Evolutionary conservation across 2,888 invertebrate genomes (phyloP).

Genomic region (Cosmia pyralina): DNA sequence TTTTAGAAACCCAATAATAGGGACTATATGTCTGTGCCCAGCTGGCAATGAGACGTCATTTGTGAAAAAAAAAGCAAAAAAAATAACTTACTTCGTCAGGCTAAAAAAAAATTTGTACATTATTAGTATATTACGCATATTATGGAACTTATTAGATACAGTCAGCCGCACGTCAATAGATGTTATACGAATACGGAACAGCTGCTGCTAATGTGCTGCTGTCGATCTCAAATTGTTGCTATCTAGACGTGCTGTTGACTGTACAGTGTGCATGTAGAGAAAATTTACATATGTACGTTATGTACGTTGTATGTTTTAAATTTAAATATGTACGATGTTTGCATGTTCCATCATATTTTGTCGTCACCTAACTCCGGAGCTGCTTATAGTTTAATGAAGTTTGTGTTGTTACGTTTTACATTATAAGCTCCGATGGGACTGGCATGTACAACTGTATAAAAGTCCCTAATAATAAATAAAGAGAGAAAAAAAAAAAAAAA

Average conservation of each 20-base stretch:
- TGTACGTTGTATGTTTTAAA: too few species aligned
- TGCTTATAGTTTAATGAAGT: too few species aligned
- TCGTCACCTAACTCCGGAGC: too few species aligned
- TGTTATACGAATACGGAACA: not conserved
- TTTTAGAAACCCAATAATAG: not conserved
- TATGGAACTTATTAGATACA: not conserved
- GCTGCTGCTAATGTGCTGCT: not conserved
- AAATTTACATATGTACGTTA: too few species aligned
- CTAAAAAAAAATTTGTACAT: not conserved
- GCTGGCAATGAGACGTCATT: not conserved
- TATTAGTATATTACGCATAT: not conserved
- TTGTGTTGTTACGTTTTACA: too few species aligned
- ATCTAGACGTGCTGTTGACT: not conserved
- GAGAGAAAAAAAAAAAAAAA: too few species aligned
- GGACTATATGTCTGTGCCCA: not conserved
- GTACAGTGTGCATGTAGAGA: not conserved
- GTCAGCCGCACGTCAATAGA: not conserved
- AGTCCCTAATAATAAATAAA: too few species aligned
- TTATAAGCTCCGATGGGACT: too few species aligned
- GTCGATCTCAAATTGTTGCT: not conserved
- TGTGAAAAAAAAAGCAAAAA: not conserved
- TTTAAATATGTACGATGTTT: too few species aligned
- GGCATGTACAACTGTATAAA: too few species aligned
- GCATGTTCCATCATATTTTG: too few species aligned
- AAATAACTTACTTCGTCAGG: not conserved